Evolutionary conservation across 1,140 invertebrate species (phyloP), one percentile per base, ranked within the genome.

Genomic region (Penaeus indicus): DNA sequence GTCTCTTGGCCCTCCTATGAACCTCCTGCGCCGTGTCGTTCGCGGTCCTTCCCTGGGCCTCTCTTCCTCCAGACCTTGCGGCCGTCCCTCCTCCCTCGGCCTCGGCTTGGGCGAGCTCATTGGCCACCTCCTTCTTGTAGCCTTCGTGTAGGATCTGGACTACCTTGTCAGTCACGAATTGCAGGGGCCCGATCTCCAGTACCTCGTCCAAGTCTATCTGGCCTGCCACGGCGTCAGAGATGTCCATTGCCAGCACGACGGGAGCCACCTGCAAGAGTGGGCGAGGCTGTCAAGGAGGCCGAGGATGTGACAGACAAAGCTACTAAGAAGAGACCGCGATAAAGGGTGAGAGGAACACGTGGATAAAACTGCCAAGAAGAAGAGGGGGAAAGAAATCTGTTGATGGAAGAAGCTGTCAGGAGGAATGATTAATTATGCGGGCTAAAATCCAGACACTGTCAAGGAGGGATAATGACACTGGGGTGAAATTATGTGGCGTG

Each of bases 131-230:
- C 21, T 80, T n/a, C 18, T 16, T 63, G 61, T 85, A 78, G 22
- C 32, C 62, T 18, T 85, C 54, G 42, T 86, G 42, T 3, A 86
- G 62, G 77, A 64, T 7, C 19, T 67, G 22, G 10, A 80, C 38
- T 16, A 86, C 61, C 77, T 67, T 80, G 16, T 64, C 47, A 61
- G 38, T 80, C 27, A 79, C 62, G 32, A 80, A 47, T 3, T 47
- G 60, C n/a, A 85, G 21, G 16, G 64, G 77, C 19, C 75, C 75
- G 8, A 25, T 63, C 25, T 86, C 60, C 61, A 64, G 21, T 13
- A 54, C 78, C 27, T 64, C 62, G 10, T 86, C 21, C 10, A 79
- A 8, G 47, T 86, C 84, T 3, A 86, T 27, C 21, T 38, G 61
- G 0, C 16, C 11, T 0, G 72, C 38, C 19, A 47, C 63, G 18